Base-by-base conservation (phyloP, 2,797 vertebrate genomes). In the Sebastes minor region DNA sequence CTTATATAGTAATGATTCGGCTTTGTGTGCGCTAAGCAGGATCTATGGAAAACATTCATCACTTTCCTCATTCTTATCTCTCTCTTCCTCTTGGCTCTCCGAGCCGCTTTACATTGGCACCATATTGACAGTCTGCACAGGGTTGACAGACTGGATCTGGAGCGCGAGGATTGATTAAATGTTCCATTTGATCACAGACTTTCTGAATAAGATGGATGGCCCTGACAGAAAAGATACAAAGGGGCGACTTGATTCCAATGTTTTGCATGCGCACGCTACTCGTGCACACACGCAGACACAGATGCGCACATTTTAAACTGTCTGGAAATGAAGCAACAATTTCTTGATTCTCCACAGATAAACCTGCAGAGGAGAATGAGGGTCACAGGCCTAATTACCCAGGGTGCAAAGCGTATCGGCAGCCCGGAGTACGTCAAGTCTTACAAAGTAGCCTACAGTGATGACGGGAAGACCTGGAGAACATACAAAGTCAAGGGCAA, bases 381-480 rank as follows among this genome's bases (percentile, higher is more conserved):
- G 95, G 97, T 99, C 86, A 99, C 98, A 2, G 98, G 98, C 84
- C 96, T 99, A 83, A 99, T 99, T 95, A 99, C 98, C 82, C 98
- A 99, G 94, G 98, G 98, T 90, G 98, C 98, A 89, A 99, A 99
- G 92, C 97, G 98, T 81, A 98, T 99, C 86, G 98, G 98, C 89
- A 99, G 98, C 83, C 97, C 98, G 13, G 98, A 99, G 94, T 99
- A 99, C 5, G 96, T 99, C 78, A 99, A 99, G 95, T 99, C 98
- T 38, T 99, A 99, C 92, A 99, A 99, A 97, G 97, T 99, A 88
- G 98, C 98, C 68, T 98, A 97, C 86, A 99, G 98, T 75, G 97
- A 98, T 78, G 97, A 99, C 53, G 97, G 98, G 61, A 99, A 99
- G 93, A 97, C 94, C 0, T 99, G 98, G 98, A 94, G 94, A 89